A percentile compares a stretch with the other conserved stretches of the same genome.
Evolutionary conservation across 2,113 vertebrate genomes (phyloP).

Genomic region (Shinisaurus crocodilurus): DNA sequence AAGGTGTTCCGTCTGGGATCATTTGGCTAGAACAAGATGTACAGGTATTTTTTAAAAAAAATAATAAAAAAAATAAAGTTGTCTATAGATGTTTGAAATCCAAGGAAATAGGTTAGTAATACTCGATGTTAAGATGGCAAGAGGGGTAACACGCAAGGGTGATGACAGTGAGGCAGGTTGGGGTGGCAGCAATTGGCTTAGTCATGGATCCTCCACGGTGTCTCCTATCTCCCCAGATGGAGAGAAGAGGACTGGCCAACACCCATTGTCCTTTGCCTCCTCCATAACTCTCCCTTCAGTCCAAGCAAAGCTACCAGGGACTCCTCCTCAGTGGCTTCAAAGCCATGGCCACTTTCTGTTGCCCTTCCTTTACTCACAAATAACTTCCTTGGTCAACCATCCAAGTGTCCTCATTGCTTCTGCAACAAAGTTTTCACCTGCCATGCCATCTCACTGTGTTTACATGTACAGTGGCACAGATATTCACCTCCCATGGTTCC

Average conservation of each 20-base stretch:
- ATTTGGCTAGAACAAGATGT: neutral
- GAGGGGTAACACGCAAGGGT: neutral
- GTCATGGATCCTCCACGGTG: accelerated
- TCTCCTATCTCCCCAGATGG: no score
- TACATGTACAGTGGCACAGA: neutral
- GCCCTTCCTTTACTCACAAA: neutral
- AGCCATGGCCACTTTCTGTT: neutral
- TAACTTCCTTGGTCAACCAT: neutral
- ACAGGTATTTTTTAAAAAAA: neutral
- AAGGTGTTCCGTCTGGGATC: neutral
- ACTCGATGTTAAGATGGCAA: neutral
- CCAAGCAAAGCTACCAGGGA: neutral
- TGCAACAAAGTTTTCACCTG: neutral
- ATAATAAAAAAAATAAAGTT: neutral
- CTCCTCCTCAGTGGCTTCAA: neutral
- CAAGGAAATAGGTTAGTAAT: neutral
- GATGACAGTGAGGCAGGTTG: no score
- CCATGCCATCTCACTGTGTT: neutral
- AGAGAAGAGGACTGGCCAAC: neutral
- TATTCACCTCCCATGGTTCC: neutral
- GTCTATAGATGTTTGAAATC: neutral
- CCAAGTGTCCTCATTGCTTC: neutral
- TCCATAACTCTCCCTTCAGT: no score
- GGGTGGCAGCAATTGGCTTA: neutral
- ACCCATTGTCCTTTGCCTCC: neutral